These are phyloP conservation scores for Ammospiza caudacuta DNA, from an alignment of 2,113 vertebrate species.

Conservation along the genomic window DNA sequence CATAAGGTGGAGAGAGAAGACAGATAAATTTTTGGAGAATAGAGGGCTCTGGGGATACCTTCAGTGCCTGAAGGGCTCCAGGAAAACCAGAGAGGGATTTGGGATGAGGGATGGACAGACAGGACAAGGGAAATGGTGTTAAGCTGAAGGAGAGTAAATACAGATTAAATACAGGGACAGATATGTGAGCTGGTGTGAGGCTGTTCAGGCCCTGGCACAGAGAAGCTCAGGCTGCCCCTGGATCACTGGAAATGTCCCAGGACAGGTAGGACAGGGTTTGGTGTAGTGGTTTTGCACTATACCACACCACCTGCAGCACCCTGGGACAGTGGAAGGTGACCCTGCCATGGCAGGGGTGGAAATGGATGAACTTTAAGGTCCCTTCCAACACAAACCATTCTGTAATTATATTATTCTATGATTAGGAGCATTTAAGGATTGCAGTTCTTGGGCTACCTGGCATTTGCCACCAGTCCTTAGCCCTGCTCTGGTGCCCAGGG, in stretches of 20 bases:
- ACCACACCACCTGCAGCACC: background rate
- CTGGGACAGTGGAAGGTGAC: background rate
- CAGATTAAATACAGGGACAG: background rate
- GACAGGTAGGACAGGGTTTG: accelerated
- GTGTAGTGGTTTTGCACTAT: background rate
- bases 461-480: background rate
- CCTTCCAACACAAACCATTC: background rate
- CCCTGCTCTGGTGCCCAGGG: background rate
- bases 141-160: too few species aligned
- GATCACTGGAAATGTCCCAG: background rate
- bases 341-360: background rate
- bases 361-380: background rate
- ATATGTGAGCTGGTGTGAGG: background rate
- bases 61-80: background rate
- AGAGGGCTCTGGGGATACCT: background rate
- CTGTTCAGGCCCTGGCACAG: background rate
- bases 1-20: background rate
- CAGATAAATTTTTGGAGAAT: background rate
- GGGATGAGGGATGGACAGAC: background rate
- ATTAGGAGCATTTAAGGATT: background rate
- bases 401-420: background rate
- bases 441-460: background rate
- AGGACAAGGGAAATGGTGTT: background rate
- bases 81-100: background rate
- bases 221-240: background rate